Conservation (phyloP, 1,140 invertebrate species). For the Phenacoccus solenopsis region DNA sequence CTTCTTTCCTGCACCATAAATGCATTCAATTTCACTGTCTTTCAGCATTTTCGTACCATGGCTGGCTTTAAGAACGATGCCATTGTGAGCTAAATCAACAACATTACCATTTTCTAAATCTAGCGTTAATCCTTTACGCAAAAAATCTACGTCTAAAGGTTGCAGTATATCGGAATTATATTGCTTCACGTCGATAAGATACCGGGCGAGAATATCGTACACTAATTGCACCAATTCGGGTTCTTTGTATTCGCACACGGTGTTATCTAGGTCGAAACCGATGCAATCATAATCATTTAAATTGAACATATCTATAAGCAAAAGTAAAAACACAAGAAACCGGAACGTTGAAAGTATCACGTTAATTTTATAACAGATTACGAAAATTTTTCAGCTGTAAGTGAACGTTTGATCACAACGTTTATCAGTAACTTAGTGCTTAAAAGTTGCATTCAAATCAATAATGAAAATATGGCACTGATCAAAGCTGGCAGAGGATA, state of each 20-base stretch:
- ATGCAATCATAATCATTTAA: slow-evolving; percentile 54
- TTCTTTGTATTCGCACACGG: slow-evolving; percentile 53
- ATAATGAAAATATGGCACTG: no score
- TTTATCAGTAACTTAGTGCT: no score
- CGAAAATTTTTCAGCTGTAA: no score
- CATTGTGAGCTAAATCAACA: slow-evolving; percentile 46
- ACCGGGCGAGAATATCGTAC: slow-evolving; percentile 48
- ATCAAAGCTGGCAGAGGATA: no score
- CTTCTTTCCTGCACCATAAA: slow-evolving; percentile 45
- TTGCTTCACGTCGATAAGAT: slow-evolving; percentile 45
- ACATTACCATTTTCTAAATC: slow-evolving; percentile 61
- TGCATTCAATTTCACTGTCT: slow-evolving; percentile 41
- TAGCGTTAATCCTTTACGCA: slow-evolving; percentile 61
- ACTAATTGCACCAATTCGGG: slow-evolving; percentile 45
- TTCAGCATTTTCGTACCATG: slow-evolving; percentile 54
- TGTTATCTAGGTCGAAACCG: slow-evolving; percentile 71
- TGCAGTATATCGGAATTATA: slow-evolving; percentile 42
- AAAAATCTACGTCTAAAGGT: slow-evolving; percentile 43
- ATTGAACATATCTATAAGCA: slow-evolving; percentile 31
- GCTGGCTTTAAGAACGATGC: slow-evolving; percentile 46
- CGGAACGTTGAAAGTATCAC: no score
- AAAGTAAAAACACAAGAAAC: no score
- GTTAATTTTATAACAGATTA: no score
- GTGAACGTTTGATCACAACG: no score
- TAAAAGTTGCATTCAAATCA: no score